Base-by-base conservation (phyloP, 2,888 invertebrate genomes). In the Papilio protenor region DNA sequence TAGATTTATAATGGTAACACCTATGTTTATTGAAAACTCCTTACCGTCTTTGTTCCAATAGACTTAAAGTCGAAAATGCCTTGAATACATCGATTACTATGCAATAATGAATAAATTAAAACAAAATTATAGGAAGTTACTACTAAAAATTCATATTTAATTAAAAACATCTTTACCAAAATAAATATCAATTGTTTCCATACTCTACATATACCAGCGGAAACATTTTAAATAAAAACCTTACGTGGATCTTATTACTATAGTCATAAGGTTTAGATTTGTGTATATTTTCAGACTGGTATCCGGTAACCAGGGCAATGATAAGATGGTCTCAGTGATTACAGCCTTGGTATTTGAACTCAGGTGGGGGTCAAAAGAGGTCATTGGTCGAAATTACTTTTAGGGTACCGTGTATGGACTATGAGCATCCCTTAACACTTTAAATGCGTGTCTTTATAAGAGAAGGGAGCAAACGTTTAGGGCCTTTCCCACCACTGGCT, bases 1-100 rank as follows among this genome's bases (percentile, higher is more conserved):
- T 77, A 78, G 78, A 81, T 79, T 80, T 79, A 69, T 59, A 61
- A 59, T 61, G 55, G 69, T 11, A 75, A 72, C 59, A n/a, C 4
- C 49, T 23, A 76, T 69, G 55, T 75, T 69, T 69, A 57, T 18
- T 23, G 52, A 40, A 66, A 69, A 52, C 69, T 45, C 23, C 18
- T 18, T 45, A 11, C 1, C 18, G 23, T 33, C 52, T 52, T 21
- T 75, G 66, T 18, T 1, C 0, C 16, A 52, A 66, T 27, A 18
- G 16, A 23, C 3, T 33, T 74, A 73, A 2, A 45, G 57, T 59
- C 23, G 12, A 75, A 8, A 66, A 66, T 75, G 5, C 33, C 11
- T 18, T 66, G 21, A 49, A 33, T 33, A 10, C 18, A 27, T 21
- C 12, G 3, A 18, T 8, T 8, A 40, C 40, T 40, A 40, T 40